Evolutionary conservation across 2,797 vertebrate genomes (phyloP).

Genomic region (Muscicapa comitata): DNA sequence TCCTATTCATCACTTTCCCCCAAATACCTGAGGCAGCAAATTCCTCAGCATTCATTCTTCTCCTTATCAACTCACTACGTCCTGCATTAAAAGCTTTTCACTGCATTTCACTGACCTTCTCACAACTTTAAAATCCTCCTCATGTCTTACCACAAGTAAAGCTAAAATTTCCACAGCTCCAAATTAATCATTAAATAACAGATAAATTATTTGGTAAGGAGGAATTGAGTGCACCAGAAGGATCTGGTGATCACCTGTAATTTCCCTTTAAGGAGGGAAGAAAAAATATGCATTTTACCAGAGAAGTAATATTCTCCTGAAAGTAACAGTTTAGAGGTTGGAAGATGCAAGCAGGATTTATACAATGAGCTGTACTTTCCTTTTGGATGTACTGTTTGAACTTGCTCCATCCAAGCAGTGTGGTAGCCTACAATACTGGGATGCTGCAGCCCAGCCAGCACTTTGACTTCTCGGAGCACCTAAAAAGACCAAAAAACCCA

Average conservation of each 20-base stretch:
- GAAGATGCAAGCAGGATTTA: not conserved
- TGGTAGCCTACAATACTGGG: conserved; percentile 93
- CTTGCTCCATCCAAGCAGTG: conserved; percentile 97
- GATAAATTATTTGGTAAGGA: not conserved
- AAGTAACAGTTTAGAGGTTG: not conserved
- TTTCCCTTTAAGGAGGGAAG: not conserved
- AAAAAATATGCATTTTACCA: not conserved
- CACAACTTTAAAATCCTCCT: not conserved
- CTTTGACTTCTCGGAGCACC: conserved; percentile 95
- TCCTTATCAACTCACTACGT: not conserved
- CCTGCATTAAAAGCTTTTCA: not conserved
- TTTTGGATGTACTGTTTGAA: conserved; percentile 74
- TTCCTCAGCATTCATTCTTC: not conserved
- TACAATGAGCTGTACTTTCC: conserved; percentile 35
- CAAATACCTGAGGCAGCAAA: not conserved
- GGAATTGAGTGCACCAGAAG: not conserved
- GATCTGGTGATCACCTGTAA: not conserved
- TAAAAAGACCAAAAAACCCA: conserved; percentile 38
- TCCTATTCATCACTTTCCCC: not conserved
- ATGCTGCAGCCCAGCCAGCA: conserved; percentile 93
- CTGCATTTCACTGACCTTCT: not conserved
- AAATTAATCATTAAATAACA: not conserved
- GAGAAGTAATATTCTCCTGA: not conserved
- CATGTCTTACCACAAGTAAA: not conserved
- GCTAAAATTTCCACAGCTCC: not conserved